Evolutionary conservation across 1,140 invertebrate genomes (phyloP), one percentile per base, ranked within the genome.

Genomic region (Mizuhopecten yessoensis): DNA sequence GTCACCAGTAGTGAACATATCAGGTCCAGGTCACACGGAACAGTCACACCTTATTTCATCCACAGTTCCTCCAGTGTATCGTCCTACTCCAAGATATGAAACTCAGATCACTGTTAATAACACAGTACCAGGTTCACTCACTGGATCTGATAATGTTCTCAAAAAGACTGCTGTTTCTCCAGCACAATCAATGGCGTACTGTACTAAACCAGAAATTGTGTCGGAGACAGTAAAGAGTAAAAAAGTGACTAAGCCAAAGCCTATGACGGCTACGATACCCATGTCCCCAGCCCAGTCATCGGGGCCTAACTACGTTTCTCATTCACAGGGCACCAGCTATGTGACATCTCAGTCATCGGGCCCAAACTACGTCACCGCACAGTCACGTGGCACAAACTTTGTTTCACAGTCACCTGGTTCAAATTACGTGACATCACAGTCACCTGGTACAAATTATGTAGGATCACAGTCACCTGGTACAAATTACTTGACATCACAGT

Each of bases 361-460:
- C 29, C 1, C 57, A 75, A 75, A 75, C 29, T 75, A 75, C 29
- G 57, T 75, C 23, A 75, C 57, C n/a, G n/a, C 57, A 75, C 57
- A 75, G 57, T n/a, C 57, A 7, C 57, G 23, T 9, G 57, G 57
- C 29, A 75, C 57, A 75, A 75, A 75, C 29, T 75, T 29, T 75
- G 57, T 75, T 23, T 75, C 57, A 9, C 57, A 75, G n/a, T n/a
- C 57, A 17, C 57, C 57, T 29, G 57, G 57, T 75, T 29, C 57
- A 75, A 75, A 75, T 75, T 75, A 75, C 29, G 57, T 75, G 57
- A 75, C 57, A 75, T 92, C 91, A 75, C 57, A 75, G n/a, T n/a
- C 57, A 5, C 57, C 57, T 17, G 57, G 57, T 75, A 75, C 57
- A 75, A 75, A 75, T 75, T 75, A 75, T 75, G 57, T 75, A n/a